Evolutionary conservation across 2,888 invertebrate genomes (phyloP).

Genomic region (Ennomos fuscantarius): DNA sequence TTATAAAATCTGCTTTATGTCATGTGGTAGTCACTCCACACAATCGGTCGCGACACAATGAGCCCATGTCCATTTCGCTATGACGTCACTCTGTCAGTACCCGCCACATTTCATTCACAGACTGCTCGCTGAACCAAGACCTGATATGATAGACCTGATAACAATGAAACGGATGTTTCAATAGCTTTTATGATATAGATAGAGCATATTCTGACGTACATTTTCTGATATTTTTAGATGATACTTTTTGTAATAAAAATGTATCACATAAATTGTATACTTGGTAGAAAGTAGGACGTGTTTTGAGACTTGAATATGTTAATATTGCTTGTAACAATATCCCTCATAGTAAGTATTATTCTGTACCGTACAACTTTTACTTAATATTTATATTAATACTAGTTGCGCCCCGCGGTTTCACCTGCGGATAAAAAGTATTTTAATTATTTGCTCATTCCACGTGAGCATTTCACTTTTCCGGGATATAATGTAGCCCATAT

Average conservation of each 20-base stretch:
- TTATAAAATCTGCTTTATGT: background rate
- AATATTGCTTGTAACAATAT: too few relatives aligned
- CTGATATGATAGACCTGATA: slow-evolving; percentile 14
- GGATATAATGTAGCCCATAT: too few relatives aligned
- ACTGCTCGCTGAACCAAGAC: slow-evolving; percentile 21
- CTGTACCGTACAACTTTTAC: too few relatives aligned
- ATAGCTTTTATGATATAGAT: slow-evolving; percentile 14
- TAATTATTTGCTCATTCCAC: too few relatives aligned
- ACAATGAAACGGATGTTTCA: slow-evolving; percentile 23
- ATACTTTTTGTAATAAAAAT: background rate
- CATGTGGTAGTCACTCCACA: background rate
- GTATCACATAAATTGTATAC: too few relatives aligned
- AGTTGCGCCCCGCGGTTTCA: too few relatives aligned
- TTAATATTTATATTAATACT: too few relatives aligned
- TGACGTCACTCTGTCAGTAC: slow-evolving; percentile 20
- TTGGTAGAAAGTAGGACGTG: too few relatives aligned
- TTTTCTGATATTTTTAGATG: background rate
- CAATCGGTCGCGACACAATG: slow-evolving; percentile 3
- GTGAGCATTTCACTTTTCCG: too few relatives aligned
- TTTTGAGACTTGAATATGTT: too few relatives aligned
- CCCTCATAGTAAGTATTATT: too few relatives aligned
- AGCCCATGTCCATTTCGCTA: background rate
- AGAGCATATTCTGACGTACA: slow-evolving; percentile 1
- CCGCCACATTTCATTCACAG: slow-evolving; percentile 11
- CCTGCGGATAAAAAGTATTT: too few relatives aligned